A percentile compares a stretch with the other conserved stretches of the same genome.
Conservation (phyloP, 2,113 vertebrate genomes). For the Gadus chalcogrammus region DNA sequence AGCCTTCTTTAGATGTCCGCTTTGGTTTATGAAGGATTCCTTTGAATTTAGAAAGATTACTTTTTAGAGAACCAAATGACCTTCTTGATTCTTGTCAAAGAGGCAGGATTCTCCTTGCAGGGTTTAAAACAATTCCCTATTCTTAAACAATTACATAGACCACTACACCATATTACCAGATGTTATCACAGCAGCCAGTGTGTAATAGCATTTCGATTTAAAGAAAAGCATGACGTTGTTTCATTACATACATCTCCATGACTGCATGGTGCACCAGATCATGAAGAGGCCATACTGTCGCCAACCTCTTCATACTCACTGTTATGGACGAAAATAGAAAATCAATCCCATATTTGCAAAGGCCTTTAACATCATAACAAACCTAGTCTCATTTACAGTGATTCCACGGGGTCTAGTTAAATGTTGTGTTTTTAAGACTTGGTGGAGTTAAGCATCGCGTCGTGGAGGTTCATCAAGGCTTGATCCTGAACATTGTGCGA, state of each 20-base stretch:
- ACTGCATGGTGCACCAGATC: constrained; percentile 45
- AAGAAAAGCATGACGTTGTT: constrained; percentile 23
- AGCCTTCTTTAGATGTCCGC: no score
- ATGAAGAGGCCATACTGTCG: constrained; percentile 11
- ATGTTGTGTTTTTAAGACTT: no score
- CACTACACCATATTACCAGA: constrained; percentile 22
- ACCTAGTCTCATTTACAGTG: background rate
- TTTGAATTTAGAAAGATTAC: no score
- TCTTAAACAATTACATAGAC: constrained; percentile 39
- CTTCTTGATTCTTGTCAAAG: constrained; percentile 29
- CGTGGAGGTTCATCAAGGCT: background rate
- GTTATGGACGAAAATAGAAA: background rate
- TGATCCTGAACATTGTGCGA: background rate
- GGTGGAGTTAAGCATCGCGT: no score
- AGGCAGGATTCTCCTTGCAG: constrained; percentile 12
- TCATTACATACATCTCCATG: constrained; percentile 51
- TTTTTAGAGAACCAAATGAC: constrained; percentile 39
- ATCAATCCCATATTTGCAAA: background rate
- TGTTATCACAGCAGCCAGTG: constrained; percentile 26
- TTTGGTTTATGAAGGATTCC: no score
- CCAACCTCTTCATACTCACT: constrained; percentile 2
- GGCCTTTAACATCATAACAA: no score
- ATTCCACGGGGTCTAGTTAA: background rate
- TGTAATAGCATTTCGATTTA: constrained; percentile 32
- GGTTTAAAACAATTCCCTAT: constrained; percentile 33